Evolutionary conservation across 2,113 vertebrate genomes (phyloP), one percentile per base, ranked within the genome.

Genomic region (Salvelinus namaycush): DNA sequence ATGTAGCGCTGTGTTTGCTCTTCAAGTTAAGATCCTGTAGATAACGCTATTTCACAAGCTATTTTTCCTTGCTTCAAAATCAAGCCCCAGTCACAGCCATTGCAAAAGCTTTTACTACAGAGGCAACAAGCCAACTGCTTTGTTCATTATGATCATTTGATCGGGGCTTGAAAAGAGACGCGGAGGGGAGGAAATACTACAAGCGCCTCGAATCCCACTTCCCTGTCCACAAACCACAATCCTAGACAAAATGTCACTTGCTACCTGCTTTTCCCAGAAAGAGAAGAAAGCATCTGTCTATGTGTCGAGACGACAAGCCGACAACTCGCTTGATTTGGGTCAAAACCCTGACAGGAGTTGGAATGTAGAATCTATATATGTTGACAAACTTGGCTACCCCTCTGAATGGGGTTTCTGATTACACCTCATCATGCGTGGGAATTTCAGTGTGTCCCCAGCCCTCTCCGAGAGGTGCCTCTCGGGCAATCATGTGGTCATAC

Each of bases 401-500:
- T 86, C 89, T 88, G 90, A 92, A 91, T 89, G 88, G 88, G 88
- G 88, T 93, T 92, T 93, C 89, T 90, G 90, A 93, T 93, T 93
- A 92, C 92, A 88, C 85, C 89, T 90, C 88, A 90, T 90, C 87
- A 90, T 90, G 81, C 87, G 81, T 84, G 77, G 51, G 51, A 18
- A 18, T 79, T 83, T 83, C 86, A 79, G 77, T 79, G 73, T 85
- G 84, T 82, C 83, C 79, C 80, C 39, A 60, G 75, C 86, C 82
- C 79, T 54, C 70, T 60, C 31, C 87, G 88, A 81, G 78, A 84
- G 71, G 74, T 90, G 90, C 89, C 93, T 93, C 90, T 85, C 74
- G 88, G 92, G 89, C 91, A 92, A 92, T 93, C 92, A 91, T 92
- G 90, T 91, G 90, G 93, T 93, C 92, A 94, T 92, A 92, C 90